Evolutionary conservation across 2,113 vertebrate genomes (phyloP), one percentile per base, ranked within the genome.

Genomic region (Phalacrocorax aristotelis): DNA sequence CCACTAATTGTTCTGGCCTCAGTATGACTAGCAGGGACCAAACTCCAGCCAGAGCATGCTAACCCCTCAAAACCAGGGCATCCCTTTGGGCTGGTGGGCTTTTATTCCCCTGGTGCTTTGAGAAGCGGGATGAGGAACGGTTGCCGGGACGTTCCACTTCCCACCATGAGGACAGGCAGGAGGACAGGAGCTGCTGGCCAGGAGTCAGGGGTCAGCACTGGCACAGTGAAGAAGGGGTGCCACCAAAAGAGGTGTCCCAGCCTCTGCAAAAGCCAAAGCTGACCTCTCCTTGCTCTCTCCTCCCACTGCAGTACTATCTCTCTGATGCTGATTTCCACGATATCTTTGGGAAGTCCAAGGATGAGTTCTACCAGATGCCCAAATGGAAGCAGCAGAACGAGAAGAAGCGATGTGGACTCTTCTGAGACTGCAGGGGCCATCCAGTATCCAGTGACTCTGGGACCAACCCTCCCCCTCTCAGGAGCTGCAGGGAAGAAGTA

Each of bases 371-470:
- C 87, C 97, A 98, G 54, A 97, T 99, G 98, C 99, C 99, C n/a
- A 98, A 96, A 91, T 99, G 99, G 99, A 98, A 98, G 75, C 99
- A 99, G 96, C 98, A 97, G 57, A 98, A 98, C 0, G 92, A 99
- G 92, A 99, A 99, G 97, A 99, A 99, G 91, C 98, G 98, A 46
- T 97, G 97, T 3, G 98, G 99, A 74, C 98, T 99, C 72, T 99
- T 99, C 98, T 99, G 97, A 99, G 55, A 77, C 49, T 0, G 7
- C 36, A 72, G 57, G 17, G 52, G 30, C 44, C 71, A 32, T 13
- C 44, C 7, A 3, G 46, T 60, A 46, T 34, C 60, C 55, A 30
- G 10, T 49, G 78, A 74, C 92, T 92, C 61, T 95, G 89, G 64
- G 83, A 89, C 57, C 55, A 92, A 22, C 36, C 83, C 70, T 61